Percentiles rank a stretch among this genome's conserved stretches.
phyloP scores from a whole-genome alignment of 2,888 invertebrate genomes.

The Idaea biselata region DNA sequence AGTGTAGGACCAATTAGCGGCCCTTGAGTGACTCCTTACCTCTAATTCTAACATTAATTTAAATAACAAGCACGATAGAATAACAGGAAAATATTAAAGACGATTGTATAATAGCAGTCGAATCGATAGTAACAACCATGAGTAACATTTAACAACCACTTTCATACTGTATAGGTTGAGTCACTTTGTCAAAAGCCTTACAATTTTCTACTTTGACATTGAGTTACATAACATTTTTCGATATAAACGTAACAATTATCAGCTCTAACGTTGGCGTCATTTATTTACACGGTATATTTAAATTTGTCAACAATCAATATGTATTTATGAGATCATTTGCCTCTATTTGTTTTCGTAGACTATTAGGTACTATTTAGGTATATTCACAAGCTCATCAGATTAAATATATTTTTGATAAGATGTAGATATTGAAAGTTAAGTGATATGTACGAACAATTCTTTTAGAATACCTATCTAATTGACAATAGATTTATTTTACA shows the following conservation, averaged over 20 bases:
- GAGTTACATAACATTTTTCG: conserved; percentile 7
- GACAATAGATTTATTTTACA: conserved; percentile 43
- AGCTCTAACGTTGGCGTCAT: conserved; percentile 2
- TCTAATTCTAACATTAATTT: conserved; percentile 25
- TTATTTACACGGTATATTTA: background rate
- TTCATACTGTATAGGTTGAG: conserved; percentile 35
- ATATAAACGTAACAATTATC: conserved; percentile 5
- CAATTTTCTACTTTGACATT: conserved; percentile 13
- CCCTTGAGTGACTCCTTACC: conserved; percentile 35
- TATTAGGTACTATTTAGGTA: conserved; percentile 25
- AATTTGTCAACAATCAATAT: background rate
- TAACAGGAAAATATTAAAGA: conserved; percentile 48
- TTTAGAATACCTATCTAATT: conserved; percentile 46
- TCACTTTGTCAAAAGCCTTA: conserved; percentile 26
- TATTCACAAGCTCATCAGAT: conserved; percentile 45
- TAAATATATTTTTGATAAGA: conserved; percentile 14
- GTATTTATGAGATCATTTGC: conserved; percentile 3
- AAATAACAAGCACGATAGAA: conserved; percentile 47
- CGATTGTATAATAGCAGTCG: conserved; percentile 55
- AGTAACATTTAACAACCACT: conserved; percentile 58
- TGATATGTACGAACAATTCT: conserved; percentile 51
- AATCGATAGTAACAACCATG: conserved; percentile 56
- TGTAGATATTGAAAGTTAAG: conserved; percentile 25
- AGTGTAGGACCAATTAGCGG: conserved; percentile 28
- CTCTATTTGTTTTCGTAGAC: background rate